Base-by-base conservation (phyloP, 2,888 invertebrate species). In the Caenorhabditis macrosperma region DNA sequence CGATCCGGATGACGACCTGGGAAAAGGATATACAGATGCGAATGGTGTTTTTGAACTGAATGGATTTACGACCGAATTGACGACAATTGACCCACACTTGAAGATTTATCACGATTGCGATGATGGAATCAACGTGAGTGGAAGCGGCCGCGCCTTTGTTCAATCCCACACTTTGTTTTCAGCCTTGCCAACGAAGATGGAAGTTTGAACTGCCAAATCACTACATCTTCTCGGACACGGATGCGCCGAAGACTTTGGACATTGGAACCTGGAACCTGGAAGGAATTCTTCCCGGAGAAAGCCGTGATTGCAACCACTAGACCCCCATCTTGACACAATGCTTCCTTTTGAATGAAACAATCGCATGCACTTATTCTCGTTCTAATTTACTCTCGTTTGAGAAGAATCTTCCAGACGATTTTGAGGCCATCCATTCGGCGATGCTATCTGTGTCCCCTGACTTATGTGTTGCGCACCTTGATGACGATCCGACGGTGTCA, bases 201-300 rank as follows among this genome's bases (percentile, higher is more conserved):
- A 89, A 89, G 77, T 90, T 90, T 55, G 90, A 89, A 66, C 54
- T 90, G 60, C 90, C 90, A n/a, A 90, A 88, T 71, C 79, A 85
- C 26, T 90, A 90, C 82, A 90, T 90, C 64, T 67, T 77, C 50
- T 54, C 59, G 2, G 46, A 67, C 12, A 12, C 38, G 0, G 66
- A 76, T 2, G 22, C 66, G 6, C 33, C 63, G 17, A 82, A 82
- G 30, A 64, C 78, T 20, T 60, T 90, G 52, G 87, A 90, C 78
- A 90, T 90, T 63, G 90, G 90, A 44, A 84, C 82, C 0, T 90
- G 90, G 90, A 90, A 90, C 60, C 76, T 90, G 24, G 90, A 90
- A 66, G 87, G 85, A 5, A 82, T 83, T 30, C 75, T 89, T 77
- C 87, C 87, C 6, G 88, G 86, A 44, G 90, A 91, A 61, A 85